Conservation (phyloP, 1,140 invertebrate genomes). For the Choristoneura fumiferana region DNA sequence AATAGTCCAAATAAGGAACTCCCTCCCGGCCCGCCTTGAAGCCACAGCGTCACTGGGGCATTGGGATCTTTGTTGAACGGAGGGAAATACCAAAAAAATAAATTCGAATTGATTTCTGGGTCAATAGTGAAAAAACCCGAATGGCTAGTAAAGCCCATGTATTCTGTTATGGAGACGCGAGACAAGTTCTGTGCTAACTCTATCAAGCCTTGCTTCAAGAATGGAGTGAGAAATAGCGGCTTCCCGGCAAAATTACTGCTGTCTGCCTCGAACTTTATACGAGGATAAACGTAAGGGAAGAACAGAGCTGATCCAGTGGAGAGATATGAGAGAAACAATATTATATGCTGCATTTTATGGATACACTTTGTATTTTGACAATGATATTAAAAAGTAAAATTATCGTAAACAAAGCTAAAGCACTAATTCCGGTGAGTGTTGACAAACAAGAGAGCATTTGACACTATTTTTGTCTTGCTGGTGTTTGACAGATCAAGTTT, state of each 20-base stretch:
- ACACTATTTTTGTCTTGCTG: neutral
- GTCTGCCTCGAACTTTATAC: constrained; percentile 47
- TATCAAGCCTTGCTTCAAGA: constrained; percentile 79
- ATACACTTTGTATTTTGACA: too few species aligned
- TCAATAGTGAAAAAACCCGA: constrained; percentile 87
- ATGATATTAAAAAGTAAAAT: neutral
- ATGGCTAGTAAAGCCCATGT: constrained; percentile 68
- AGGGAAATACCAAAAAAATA: constrained; percentile 91
- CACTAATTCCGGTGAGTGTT: neutral
- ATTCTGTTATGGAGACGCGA: constrained; percentile 47
- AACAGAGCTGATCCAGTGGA: constrained; percentile 21
- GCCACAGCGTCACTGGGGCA: constrained; percentile 85
- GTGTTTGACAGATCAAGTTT: neutral
- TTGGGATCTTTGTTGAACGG: constrained; percentile 69
- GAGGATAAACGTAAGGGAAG: constrained; percentile 60
- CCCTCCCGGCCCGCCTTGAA: constrained; percentile 87
- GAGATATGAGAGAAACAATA: constrained; percentile 6
- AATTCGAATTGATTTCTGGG: constrained; percentile 82
- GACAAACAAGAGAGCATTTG: neutral
- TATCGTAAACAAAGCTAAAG: neutral
- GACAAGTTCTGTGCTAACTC: constrained; percentile 57
- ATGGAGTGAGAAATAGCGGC: constrained; percentile 83
- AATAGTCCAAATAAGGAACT: constrained; percentile 80
- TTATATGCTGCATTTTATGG: neutral
- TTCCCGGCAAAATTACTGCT: constrained; percentile 75